Conservation (phyloP, 2,888 invertebrate species). For the Cerceris rybyensis region DNA sequence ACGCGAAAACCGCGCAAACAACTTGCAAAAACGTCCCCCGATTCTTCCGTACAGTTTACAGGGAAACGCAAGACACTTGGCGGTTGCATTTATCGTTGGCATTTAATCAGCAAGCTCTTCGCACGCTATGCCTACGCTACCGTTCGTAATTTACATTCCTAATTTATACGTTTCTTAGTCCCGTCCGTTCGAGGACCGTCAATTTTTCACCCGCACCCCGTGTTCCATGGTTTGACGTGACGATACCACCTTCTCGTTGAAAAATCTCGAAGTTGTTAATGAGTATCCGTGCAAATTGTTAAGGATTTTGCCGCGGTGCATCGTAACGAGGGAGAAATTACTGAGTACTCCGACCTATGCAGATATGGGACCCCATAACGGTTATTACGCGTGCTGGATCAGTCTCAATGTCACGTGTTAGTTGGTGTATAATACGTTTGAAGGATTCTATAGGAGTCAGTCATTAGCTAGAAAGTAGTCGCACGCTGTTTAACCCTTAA, state of each 20-base stretch:
- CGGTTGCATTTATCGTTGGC: constrained; percentile 66
- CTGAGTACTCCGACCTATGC: too few species aligned
- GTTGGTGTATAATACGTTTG: too few species aligned
- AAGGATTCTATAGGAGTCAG: too few species aligned
- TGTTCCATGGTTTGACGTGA: neutral
- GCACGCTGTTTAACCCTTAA: too few species aligned
- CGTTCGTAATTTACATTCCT: constrained; percentile 64
- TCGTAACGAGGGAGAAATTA: too few species aligned
- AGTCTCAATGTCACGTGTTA: too few species aligned
- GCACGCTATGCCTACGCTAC: constrained; percentile 60
- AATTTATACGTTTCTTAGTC: constrained; percentile 65
- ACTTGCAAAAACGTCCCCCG: constrained; percentile 59
- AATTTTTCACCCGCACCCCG: constrained; percentile 8
- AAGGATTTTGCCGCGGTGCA: too few species aligned
- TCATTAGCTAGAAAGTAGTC: too few species aligned
- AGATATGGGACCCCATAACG: too few species aligned
- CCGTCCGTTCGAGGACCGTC: constrained; percentile 15
- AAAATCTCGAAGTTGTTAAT: too few species aligned
- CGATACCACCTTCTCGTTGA: neutral
- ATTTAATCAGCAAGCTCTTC: constrained; percentile 64
- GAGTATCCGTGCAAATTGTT: too few species aligned
- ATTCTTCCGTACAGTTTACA: constrained; percentile 30
- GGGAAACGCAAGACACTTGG: constrained; percentile 63
- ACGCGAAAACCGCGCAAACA: constrained; percentile 64
- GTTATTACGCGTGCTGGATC: too few species aligned